Conservation (phyloP, 1,140 invertebrate species). For the Grapholita molesta region DNA sequence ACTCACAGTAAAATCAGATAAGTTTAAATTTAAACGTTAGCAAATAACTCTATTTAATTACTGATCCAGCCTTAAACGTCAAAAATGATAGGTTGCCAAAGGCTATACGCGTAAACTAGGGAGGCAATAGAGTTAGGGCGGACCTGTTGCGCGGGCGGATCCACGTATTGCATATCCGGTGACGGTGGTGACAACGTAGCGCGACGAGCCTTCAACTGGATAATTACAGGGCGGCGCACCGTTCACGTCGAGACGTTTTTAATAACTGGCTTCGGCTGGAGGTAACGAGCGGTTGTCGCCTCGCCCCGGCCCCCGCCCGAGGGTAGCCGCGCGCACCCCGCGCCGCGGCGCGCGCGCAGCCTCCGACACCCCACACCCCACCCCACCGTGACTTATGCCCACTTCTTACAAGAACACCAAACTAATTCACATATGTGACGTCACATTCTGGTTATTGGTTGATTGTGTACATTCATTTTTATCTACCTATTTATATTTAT, state of each 20-base stretch:
- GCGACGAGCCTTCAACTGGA: constrained; percentile 66
- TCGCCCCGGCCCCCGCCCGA: constrained; percentile 47
- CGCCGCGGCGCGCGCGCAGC: constrained; percentile 34
- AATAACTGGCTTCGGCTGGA: constrained; percentile 78
- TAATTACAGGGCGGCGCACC: constrained; percentile 78
- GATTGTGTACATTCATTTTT: too few relatives aligned
- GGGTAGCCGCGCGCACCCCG: constrained; percentile 41
- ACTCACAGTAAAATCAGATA: constrained; percentile 4
- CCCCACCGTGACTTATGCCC: constrained; percentile 64
- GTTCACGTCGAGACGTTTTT: constrained; percentile 79
- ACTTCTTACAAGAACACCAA: constrained; percentile 37
- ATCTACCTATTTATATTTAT: too few relatives aligned
- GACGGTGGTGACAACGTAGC: constrained; percentile 65
- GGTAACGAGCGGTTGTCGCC: constrained; percentile 77
- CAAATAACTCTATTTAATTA: constrained; percentile 9
- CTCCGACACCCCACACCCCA: constrained; percentile 49
- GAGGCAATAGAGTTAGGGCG: constrained; percentile 27
- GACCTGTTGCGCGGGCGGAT: constrained; percentile 72
- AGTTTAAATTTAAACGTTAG: background rate
- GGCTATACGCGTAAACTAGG: constrained; percentile 3
- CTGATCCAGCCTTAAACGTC: constrained; percentile 8
- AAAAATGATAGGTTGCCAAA: constrained; percentile 8
- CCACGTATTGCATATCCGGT: constrained; percentile 73
- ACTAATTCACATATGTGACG: constrained; percentile 11
- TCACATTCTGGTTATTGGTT: background rate